phyloP scores from a whole-genome alignment of 2,888 invertebrate species.

The Noctua pronuba region DNA sequence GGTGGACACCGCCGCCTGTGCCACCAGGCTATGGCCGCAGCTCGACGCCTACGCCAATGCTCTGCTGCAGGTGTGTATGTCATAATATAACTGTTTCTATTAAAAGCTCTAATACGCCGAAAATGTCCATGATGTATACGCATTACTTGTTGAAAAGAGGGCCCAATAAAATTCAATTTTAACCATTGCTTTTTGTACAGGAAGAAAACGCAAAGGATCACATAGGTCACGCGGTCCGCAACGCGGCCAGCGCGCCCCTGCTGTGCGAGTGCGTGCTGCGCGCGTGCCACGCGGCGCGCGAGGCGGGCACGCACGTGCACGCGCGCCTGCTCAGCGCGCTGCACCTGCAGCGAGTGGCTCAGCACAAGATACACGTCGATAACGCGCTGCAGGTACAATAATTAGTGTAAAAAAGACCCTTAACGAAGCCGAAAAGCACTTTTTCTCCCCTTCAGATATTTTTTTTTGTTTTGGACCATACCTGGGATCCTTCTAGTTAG shows the following conservation, averaged over 20 bases:
- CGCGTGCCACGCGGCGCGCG: slow-evolving; percentile 71
- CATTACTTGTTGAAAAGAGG: background rate
- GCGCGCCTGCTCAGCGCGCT: slow-evolving; percentile 74
- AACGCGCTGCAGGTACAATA: slow-evolving; percentile 82
- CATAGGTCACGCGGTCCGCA: slow-evolving; percentile 69
- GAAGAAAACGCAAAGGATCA: slow-evolving; percentile 73
- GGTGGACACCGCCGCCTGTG: slow-evolving; percentile 61
- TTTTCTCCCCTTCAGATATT: no score
- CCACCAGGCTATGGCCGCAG: slow-evolving; percentile 63
- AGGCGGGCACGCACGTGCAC: slow-evolving; percentile 67
- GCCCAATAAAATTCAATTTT: background rate
- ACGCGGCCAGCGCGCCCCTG: slow-evolving; percentile 74
- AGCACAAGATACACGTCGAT: slow-evolving; percentile 82
- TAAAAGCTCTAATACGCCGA: background rate
- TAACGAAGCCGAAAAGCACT: no score
- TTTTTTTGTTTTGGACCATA: no score
- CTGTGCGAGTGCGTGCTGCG: slow-evolving; percentile 77
- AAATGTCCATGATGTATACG: background rate
- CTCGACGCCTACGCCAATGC: slow-evolving; percentile 64
- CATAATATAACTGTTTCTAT: background rate
- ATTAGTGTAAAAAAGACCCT: background rate
- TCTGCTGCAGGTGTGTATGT: slow-evolving; percentile 70
- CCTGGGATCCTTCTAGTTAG: background rate
- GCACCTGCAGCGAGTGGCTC: slow-evolving; percentile 70
- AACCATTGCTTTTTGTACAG: slow-evolving; percentile 55